Evolutionary conservation across 2,888 invertebrate genomes (phyloP).

Genomic region (Torymus aiolomorphi): DNA sequence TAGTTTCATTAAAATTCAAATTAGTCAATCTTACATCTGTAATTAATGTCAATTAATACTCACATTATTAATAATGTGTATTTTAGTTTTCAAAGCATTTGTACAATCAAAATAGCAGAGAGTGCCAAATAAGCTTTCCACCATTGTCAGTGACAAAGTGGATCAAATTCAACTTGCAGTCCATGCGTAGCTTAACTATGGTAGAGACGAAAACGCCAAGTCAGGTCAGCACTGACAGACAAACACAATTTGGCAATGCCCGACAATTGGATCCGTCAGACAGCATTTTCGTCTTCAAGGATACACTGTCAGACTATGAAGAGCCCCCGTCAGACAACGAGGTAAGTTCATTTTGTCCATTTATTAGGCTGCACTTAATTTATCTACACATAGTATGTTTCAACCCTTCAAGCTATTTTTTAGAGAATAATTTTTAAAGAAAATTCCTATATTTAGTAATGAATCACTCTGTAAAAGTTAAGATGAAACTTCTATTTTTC

Average conservation of each 20-base stretch:
- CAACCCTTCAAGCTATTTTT: not conserved
- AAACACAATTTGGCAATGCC: slow-evolving; percentile 73
- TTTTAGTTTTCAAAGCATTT: slow-evolving; percentile 19
- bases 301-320: slow-evolving; percentile 72
- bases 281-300: slow-evolving; percentile 73
- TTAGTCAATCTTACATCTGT: no score
- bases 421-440: slow-evolving; percentile 7
- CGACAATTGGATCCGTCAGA: slow-evolving; percentile 71
- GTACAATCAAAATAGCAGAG: not conserved
- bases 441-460: slow-evolving; percentile 17
- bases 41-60: not conserved
- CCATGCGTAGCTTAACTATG: slow-evolving; percentile 57
- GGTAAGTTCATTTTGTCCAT: slow-evolving; percentile 61
- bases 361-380: slow-evolving; percentile 35
- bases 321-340: slow-evolving; percentile 71
- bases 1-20: not conserved
- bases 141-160: slow-evolving; percentile 42
- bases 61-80: not conserved
- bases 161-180: slow-evolving; percentile 1
- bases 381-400: not conserved
- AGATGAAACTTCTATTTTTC: not conserved
- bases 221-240: slow-evolving; percentile 59
- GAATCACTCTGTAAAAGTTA: not conserved
- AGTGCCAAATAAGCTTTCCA: slow-evolving; percentile 26
- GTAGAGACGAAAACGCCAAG: slow-evolving; percentile 62